These are phyloP conservation scores for Drosophila austrosaltans DNA, from an alignment of 2,888 invertebrate species.

Conservation along the genomic window DNA sequence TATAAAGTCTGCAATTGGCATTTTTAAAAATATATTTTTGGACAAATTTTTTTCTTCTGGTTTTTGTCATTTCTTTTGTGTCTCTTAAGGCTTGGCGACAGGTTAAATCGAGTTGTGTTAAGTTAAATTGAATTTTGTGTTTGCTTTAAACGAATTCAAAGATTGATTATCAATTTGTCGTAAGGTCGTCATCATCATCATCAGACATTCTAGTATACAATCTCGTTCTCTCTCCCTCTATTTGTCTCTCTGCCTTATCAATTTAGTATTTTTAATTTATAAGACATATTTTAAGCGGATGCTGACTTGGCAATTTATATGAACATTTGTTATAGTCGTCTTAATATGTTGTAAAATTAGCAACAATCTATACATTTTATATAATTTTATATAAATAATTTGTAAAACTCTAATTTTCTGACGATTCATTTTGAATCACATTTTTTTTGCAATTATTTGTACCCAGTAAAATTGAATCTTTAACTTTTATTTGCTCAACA, in stretches of 20 bases:
- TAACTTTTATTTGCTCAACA: background rate
- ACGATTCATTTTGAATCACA: background rate
- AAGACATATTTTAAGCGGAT: background rate
- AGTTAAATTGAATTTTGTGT: slow-evolving; percentile 1
- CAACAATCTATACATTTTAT: too few relatives aligned
- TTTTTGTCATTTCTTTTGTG: background rate
- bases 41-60: background rate
- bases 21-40: slow-evolving; percentile 22
- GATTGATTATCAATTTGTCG: slow-evolving; percentile 5
- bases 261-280: background rate
- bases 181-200: slow-evolving; percentile 7
- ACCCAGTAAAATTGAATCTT: background rate
- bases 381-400: too few relatives aligned
- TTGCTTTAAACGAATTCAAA: background rate
- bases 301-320: background rate
- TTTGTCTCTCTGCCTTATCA: background rate
- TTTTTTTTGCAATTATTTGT: background rate
- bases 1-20: slow-evolving; percentile 58
- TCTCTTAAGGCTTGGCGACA: background rate
- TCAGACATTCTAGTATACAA: background rate
- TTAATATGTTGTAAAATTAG: too few relatives aligned
- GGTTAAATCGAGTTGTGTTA: background rate
- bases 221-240: background rate
- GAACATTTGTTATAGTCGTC: too few relatives aligned
- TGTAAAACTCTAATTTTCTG: too few relatives aligned